These are phyloP conservation scores for Orchesellides sinensis DNA, from an alignment of 2,888 invertebrate genomes.

Conservation along the genomic window DNA sequence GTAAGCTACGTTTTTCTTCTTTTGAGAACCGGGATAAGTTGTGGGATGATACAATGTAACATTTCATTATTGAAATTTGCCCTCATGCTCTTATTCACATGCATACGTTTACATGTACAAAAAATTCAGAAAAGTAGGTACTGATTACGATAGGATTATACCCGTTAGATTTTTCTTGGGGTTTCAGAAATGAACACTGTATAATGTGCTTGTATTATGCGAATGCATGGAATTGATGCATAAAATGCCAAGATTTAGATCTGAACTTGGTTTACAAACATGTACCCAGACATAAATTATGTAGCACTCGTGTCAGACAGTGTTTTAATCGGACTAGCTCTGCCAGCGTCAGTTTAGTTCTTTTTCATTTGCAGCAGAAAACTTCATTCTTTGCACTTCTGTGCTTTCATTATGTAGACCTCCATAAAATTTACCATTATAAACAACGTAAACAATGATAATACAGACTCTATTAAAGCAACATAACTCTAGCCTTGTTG, in stretches of 20 bases:
- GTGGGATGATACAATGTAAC: conserved; percentile 1
- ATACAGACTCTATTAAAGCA: not conserved
- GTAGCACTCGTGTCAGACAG: no score
- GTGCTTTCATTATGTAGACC: not conserved
- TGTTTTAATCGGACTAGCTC: not conserved
- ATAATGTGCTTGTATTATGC: not conserved
- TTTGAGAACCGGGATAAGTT: conserved; percentile 16
- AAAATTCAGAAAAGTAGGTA: not conserved
- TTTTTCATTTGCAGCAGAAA: no score
- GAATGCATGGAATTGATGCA: no score
- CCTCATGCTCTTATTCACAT: conserved; percentile 42
- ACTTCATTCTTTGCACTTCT: not conserved
- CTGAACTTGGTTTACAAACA: no score
- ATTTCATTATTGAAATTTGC: conserved; percentile 16
- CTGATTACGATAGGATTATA: no score
- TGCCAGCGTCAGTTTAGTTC: not conserved
- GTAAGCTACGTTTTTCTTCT: not conserved
- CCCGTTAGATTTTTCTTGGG: not conserved
- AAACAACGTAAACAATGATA: no score
- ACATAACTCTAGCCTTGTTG: no score
- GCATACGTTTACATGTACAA: not conserved
- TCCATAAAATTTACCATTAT: not conserved
- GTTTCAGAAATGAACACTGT: not conserved
- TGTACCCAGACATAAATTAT: no score
- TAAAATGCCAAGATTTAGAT: not conserved